phyloP scores from a whole-genome alignment of 1,140 invertebrate species.

The Leptonema lineaticorne region DNA sequence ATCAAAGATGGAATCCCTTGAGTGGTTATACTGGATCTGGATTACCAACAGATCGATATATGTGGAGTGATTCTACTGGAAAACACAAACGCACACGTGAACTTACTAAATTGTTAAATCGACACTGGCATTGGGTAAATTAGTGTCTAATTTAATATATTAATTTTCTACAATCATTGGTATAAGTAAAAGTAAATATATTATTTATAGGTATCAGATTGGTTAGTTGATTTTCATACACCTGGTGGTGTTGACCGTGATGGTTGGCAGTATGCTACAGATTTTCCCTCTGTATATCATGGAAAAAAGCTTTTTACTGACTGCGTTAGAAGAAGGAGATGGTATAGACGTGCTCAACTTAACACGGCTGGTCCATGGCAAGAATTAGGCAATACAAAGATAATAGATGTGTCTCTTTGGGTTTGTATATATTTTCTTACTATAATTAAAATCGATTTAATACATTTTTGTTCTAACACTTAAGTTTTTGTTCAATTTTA shows the following conservation, averaged over 20 bases:
- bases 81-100: slow-evolving; percentile 79
- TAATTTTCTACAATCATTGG: background rate
- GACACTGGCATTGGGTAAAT: slow-evolving; percentile 85
- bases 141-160: background rate
- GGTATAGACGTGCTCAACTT: slow-evolving; percentile 81
- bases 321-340: slow-evolving; percentile 80
- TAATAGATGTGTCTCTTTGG: slow-evolving; percentile 78
- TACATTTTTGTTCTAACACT: background rate
- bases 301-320: slow-evolving; percentile 83
- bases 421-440: slow-evolving; percentile 49
- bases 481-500: background rate
- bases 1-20: slow-evolving; percentile 90
- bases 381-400: slow-evolving; percentile 78
- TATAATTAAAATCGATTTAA: background rate
- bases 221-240: slow-evolving; percentile 85
- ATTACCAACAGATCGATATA: slow-evolving; percentile 82
- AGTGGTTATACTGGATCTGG: slow-evolving; percentile 83
- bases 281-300: slow-evolving; percentile 86
- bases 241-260: slow-evolving; percentile 86
- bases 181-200: background rate
- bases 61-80: slow-evolving; percentile 88
- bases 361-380: slow-evolving; percentile 85
- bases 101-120: slow-evolving; percentile 79
- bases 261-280: slow-evolving; percentile 93
- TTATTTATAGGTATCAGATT: slow-evolving; percentile 72